These are phyloP conservation scores for Trichogramma dendrolimi DNA, from an alignment of 2,888 invertebrate genomes.

Conservation along the genomic window DNA sequence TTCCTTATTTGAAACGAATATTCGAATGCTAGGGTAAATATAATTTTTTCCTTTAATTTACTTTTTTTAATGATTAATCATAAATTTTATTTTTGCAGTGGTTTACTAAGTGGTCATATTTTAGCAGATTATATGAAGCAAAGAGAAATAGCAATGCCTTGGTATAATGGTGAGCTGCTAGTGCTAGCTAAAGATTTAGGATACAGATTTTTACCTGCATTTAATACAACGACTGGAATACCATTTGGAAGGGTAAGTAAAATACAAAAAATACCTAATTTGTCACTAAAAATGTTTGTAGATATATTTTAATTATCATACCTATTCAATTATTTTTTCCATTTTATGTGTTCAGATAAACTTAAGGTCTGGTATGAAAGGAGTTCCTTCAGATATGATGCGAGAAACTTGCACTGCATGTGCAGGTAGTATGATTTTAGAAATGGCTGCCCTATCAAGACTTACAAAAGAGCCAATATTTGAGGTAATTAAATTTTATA, in stretches of 20 bases:
- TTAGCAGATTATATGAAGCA: constrained; percentile 77
- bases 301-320: not conserved
- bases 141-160: constrained; percentile 68
- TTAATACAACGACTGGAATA: constrained; percentile 95
- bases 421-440: constrained; percentile 95
- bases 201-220: constrained; percentile 89
- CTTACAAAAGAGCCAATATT: constrained; percentile 87
- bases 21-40: constrained; percentile 88
- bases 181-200: constrained; percentile 90
- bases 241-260: constrained; percentile 83
- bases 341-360: constrained; percentile 61
- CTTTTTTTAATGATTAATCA: constrained; percentile 5
- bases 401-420: constrained; percentile 96
- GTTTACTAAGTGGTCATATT: constrained; percentile 88
- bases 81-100: constrained; percentile 56
- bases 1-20: constrained; percentile 98
- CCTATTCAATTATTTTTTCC: constrained; percentile 11
- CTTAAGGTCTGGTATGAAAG: constrained; percentile 76
- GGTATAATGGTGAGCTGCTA: constrained; percentile 86
- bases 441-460: constrained; percentile 93
- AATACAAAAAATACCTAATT: not conserved
- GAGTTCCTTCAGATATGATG: constrained; percentile 67
- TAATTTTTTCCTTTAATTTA: constrained; percentile 1
- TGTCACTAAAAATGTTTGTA: not conserved
- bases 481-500: constrained; percentile 58